phyloP scores from a whole-genome alignment of 2,888 invertebrate genomes.

The Coenonympha glycerion region DNA sequence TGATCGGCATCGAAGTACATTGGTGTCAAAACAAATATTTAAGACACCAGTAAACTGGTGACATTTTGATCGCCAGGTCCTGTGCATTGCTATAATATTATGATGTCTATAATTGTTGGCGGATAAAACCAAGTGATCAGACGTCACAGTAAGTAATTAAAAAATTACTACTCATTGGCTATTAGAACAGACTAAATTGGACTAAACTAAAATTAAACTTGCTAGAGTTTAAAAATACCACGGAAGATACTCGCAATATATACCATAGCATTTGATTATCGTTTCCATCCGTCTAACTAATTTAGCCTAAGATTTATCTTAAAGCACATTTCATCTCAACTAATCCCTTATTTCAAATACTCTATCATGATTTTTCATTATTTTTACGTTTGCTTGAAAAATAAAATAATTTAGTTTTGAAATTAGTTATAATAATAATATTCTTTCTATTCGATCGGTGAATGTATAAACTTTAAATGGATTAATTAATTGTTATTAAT shows the following conservation, averaged over 20 bases:
- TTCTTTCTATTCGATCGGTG: background rate
- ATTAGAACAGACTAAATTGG: too few species aligned
- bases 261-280: conserved; percentile 1
- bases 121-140: too few species aligned
- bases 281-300: conserved; percentile 15
- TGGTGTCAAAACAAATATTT: too few species aligned
- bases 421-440: background rate
- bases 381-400: background rate
- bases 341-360: background rate
- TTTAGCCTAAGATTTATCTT: conserved; percentile 10
- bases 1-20: too few species aligned
- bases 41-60: too few species aligned
- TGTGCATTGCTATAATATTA: too few species aligned
- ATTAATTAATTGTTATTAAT: too few species aligned
- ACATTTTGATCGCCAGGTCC: too few species aligned
- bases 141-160: too few species aligned
- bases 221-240: background rate
- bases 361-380: background rate
- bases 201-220: background rate
- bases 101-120: too few species aligned
- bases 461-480: too few species aligned
- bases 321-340: background rate
- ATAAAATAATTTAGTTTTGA: background rate
- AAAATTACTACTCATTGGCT: too few species aligned
- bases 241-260: background rate